These are phyloP conservation scores for Leptinotarsa tumamoca DNA, from an alignment of 2,888 invertebrate species.

Conservation along the genomic window DNA sequence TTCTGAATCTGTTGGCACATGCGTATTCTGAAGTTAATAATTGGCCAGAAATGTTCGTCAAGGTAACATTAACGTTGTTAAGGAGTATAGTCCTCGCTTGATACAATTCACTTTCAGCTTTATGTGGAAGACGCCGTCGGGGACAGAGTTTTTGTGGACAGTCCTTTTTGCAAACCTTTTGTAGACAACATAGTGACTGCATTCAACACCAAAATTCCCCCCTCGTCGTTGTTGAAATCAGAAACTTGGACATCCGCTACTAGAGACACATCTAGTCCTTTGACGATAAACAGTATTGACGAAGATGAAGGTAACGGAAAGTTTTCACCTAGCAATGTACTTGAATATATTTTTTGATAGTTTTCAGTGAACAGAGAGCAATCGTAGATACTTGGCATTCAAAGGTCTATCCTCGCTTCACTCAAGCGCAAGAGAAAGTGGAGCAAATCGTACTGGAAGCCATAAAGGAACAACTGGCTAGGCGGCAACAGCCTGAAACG, in stretches of 20 bases:
- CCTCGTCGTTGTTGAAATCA: constrained; percentile 76
- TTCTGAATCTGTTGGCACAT: constrained; percentile 85
- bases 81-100: neutral
- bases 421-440: constrained; percentile 74
- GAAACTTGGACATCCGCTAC: constrained; percentile 71
- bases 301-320: constrained; percentile 69
- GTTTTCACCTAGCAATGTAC: neutral
- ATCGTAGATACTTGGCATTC: constrained; percentile 67
- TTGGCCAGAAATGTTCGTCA: constrained; percentile 94
- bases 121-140: constrained; percentile 95
- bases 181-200: constrained; percentile 91
- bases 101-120: constrained; percentile 69
- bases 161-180: constrained; percentile 89
- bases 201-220: constrained; percentile 83
- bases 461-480: constrained; percentile 87
- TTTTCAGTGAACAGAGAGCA: constrained; percentile 64
- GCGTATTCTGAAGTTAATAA: constrained; percentile 84
- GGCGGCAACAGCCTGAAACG: constrained; percentile 87
- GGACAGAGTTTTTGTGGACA: constrained; percentile 94
- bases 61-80: constrained; percentile 68
- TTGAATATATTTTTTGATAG: constrained; percentile 50
- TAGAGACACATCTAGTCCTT: constrained; percentile 65
- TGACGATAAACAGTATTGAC: constrained; percentile 69
- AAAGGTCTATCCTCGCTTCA: constrained; percentile 71
- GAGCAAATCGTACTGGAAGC: constrained; percentile 88